These are phyloP conservation scores for Jordanella pulchra DNA, from an alignment of 2,797 vertebrate genomes.

Conservation along the genomic window DNA sequence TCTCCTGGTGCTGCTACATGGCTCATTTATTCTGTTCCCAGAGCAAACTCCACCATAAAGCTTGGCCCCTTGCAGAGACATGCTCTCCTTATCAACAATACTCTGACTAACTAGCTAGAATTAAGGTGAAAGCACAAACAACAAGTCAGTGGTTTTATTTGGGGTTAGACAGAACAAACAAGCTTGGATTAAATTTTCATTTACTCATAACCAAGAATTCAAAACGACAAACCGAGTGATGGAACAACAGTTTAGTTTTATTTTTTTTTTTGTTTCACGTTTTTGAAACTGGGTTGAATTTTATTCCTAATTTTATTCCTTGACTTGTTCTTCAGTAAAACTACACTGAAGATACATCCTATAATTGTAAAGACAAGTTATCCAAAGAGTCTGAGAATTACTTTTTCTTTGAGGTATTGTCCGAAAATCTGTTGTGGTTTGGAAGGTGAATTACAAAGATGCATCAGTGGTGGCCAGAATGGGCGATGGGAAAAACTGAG, in stretches of 20 bases:
- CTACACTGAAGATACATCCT: not conserved
- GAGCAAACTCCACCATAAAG: conserved; percentile 63
- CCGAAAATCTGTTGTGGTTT: not conserved
- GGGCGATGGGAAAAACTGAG: not conserved
- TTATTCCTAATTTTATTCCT: not conserved
- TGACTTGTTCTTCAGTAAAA: not conserved
- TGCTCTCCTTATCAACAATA: conserved; percentile 54
- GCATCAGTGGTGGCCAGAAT: not conserved
- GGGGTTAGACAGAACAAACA: conserved; percentile 23
- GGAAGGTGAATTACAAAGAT: not conserved
- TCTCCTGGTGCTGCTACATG: conserved; percentile 59
- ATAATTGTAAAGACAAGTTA: not conserved
- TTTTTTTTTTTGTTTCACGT: not conserved
- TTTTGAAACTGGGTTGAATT: not conserved
- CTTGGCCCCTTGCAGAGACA: conserved; percentile 68
- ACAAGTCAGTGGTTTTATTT: conserved; percentile 33
- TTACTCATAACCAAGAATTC: conserved; percentile 4
- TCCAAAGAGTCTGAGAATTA: not conserved
- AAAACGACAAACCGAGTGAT: not conserved
- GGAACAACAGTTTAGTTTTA: not conserved
- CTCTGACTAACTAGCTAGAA: conserved; percentile 56
- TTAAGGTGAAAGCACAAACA: conserved; percentile 49
- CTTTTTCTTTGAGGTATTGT: not conserved
- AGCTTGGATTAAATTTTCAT: not conserved
- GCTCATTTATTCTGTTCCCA: conserved; percentile 71